Percentiles rank a stretch among this genome's conserved stretches.
Conservation (phyloP, 1,140 invertebrate species). For the Drosophila pandora region DNA sequence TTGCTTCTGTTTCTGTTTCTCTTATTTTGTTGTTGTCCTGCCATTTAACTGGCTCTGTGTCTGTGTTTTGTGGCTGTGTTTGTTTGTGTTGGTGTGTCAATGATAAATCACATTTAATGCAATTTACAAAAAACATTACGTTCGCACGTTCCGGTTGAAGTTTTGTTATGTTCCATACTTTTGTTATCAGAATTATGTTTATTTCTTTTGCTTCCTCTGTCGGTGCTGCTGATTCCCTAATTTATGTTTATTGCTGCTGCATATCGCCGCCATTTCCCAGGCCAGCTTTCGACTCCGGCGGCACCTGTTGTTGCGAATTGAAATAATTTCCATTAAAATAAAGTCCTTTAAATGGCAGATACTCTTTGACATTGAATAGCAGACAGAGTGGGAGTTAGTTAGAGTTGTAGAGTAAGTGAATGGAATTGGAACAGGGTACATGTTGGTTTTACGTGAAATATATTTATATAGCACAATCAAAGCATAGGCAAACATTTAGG, state of each 20-base stretch:
- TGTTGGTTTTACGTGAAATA: conserved; percentile 27
- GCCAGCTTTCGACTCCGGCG: conserved; percentile 89
- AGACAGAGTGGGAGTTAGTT: conserved; percentile 18
- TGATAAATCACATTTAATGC: conserved; percentile 70
- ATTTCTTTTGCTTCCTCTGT: conserved; percentile 1
- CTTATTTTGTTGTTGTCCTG: conserved; percentile 17
- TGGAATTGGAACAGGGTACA: conserved; percentile 18
- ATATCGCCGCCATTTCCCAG: conserved; percentile 87
- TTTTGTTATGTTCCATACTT: conserved; percentile 42
- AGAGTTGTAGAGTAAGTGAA: conserved; percentile 1
- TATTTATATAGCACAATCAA: conserved; percentile 59
- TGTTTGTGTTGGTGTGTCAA: conserved; percentile 31
- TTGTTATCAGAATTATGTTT: conserved; percentile 48
- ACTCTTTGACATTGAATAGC: conserved; percentile 14
- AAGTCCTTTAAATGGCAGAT: conserved; percentile 22
- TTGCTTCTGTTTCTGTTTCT: conserved; percentile 2
- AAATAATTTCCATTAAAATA: conserved; percentile 40
- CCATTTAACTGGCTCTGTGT: conserved; percentile 39
- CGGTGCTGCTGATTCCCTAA: conserved; percentile 31
- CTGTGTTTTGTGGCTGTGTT: conserved; percentile 1
- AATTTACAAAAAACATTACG: conserved; percentile 69
- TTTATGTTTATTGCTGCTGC: conserved; percentile 75
- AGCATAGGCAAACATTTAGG: conserved; percentile 78
- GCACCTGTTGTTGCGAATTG: conserved; percentile 84
- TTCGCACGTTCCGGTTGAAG: conserved; percentile 45